Percentiles rank a stretch among this genome's conserved stretches.
Evolutionary conservation across 2,888 invertebrate genomes (phyloP).

Genomic region (Mimumesa dahlbomi): DNA sequence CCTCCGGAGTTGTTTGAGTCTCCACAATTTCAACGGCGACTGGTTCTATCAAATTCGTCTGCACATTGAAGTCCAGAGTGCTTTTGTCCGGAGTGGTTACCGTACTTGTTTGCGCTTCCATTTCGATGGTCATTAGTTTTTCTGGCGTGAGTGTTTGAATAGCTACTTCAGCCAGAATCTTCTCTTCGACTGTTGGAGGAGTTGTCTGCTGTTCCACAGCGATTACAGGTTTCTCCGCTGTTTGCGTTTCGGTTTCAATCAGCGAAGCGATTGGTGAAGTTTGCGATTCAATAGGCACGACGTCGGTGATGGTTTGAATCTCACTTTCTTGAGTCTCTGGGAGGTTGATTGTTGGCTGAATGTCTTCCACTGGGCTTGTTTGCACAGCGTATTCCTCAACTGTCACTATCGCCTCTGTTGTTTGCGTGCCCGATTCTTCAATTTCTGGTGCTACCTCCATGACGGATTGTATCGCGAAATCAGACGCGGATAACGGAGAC

Average conservation of each 20-base stretch:
- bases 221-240: constrained; percentile 75
- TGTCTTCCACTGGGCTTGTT: constrained; percentile 77
- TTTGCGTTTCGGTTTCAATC: constrained; percentile 82
- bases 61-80: constrained; percentile 80
- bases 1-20: constrained; percentile 71
- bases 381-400: constrained; percentile 78
- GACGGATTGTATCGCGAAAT: constrained; percentile 65
- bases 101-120: constrained; percentile 69
- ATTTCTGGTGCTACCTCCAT: constrained; percentile 75
- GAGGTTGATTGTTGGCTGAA: constrained; percentile 78
- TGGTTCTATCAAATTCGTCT: constrained; percentile 79
- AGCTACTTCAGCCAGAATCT: constrained; percentile 63
- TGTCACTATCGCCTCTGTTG: constrained; percentile 76
- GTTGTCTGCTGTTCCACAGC: constrained; percentile 75
- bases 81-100: constrained; percentile 72
- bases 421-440: constrained; percentile 81
- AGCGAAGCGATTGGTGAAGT: constrained; percentile 76
- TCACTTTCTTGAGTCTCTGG: constrained; percentile 74
- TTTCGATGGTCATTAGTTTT: constrained; percentile 73
- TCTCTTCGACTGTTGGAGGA: constrained; percentile 67
- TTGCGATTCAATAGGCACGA: constrained; percentile 68
- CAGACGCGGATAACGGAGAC: constrained; percentile 81
- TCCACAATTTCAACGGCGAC: constrained; percentile 58
- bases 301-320: constrained; percentile 79
- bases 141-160: constrained; percentile 80